Conservation (phyloP, 2,888 invertebrate genomes). For the Leucophenga maculata region DNA sequence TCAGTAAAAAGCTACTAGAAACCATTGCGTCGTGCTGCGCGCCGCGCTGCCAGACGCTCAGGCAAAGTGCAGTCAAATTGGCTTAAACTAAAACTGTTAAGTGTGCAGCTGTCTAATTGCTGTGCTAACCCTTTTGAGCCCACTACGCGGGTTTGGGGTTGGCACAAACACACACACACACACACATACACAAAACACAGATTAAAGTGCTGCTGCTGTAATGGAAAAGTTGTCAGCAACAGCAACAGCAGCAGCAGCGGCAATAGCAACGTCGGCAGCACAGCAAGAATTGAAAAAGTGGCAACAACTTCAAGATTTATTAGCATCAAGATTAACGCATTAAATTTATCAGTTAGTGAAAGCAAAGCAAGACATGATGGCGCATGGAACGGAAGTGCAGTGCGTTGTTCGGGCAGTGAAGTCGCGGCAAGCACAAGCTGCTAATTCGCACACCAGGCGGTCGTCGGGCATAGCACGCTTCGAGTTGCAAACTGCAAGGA, state of each 20-base stretch:
- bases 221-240: too few relatives aligned
- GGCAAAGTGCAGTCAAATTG: conserved; percentile 62
- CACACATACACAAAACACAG: background rate
- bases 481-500: background rate
- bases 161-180: conserved; percentile 15
- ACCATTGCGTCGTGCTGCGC: background rate
- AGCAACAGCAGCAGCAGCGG: too few relatives aligned
- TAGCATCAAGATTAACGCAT: conserved; percentile 71
- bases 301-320: conserved; percentile 70
- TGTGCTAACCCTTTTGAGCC: conserved; percentile 44
- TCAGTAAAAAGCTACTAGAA: background rate
- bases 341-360: conserved; percentile 57
- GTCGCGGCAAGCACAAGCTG: background rate
- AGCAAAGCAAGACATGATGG: background rate
- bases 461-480: background rate
- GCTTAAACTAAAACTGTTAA: conserved; percentile 65
- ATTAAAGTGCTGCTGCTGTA: too few relatives aligned
- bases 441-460: conserved; percentile 17
- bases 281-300: conserved; percentile 62
- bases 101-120: conserved; percentile 63
- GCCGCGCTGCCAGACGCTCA: conserved; percentile 16
- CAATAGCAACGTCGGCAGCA: background rate
- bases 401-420: conserved; percentile 11
- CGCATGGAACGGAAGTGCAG: background rate
- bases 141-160: background rate